Percentiles rank a stretch among this genome's conserved stretches.
Conservation (phyloP, 2,113 vertebrate species). For the Synodontis membranacea region DNA sequence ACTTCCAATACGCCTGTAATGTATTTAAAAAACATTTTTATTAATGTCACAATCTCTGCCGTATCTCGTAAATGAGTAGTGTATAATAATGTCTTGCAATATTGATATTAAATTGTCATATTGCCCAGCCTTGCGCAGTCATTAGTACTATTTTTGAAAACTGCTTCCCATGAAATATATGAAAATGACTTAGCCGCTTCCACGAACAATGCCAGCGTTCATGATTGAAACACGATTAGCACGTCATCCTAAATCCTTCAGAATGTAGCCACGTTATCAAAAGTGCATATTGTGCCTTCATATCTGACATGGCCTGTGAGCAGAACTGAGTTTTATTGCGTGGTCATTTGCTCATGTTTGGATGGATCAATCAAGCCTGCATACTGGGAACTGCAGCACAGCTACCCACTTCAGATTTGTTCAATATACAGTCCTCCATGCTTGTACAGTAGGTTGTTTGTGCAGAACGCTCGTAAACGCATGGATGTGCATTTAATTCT, state of each 20-base stretch:
- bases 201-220: background rate
- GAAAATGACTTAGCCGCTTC: background rate
- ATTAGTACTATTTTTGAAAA: background rate
- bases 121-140: background rate
- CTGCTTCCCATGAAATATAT: background rate
- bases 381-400: background rate
- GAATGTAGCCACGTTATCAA: background rate
- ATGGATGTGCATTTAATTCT: background rate
- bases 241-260: background rate
- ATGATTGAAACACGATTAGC: background rate
- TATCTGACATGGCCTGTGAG: background rate
- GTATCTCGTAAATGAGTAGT: background rate
- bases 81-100: background rate
- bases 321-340: background rate
- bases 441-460: background rate
- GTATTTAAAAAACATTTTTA: background rate
- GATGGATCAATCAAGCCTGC: background rate
- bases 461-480: too few species aligned
- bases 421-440: background rate
- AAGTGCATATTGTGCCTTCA: constrained; percentile 11
- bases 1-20: background rate
- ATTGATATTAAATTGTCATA: background rate
- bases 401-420: background rate
- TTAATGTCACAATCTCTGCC: background rate
- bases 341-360: background rate